Base-by-base conservation (phyloP, 2,797 vertebrate genomes). In the Myotis findleyi region DNA sequence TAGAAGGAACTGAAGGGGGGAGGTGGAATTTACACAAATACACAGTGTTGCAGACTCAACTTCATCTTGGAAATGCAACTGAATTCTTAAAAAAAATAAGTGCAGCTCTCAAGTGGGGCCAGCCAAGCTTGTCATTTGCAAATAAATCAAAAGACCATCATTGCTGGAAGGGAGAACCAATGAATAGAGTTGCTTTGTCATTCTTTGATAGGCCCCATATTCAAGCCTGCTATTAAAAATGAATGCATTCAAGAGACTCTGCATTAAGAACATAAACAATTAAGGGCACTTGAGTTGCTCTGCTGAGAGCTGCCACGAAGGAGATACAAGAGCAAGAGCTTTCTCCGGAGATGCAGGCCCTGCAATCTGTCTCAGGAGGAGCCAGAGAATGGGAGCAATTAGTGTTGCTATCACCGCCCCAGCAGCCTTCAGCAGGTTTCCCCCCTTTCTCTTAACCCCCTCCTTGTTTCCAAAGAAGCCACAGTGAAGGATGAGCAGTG, bases 181-280 rank as follows among this genome's bases (percentile, higher is more conserved):
- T 98, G 97, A 98, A 97, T 98, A 97, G 97, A 97, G 95, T 98
- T 98, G 98, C 98, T 98, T 98, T 98, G 97, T 97, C 97, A 92
- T 98, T 98, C 96, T 98, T 98, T 97, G 98, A 98, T 98, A 97
- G 98, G 98, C 97, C 97, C 85, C 96, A 97, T 97, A 95, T 98
- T 99, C 98, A 97, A 98, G 98, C 97, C 95, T 96, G 98, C 98
- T 98, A 98, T 99, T 99, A 99, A 98, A 99, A 99, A 98, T 99
- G 97, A 98, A 99, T 98, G 98, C 97, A 97, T 98, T 98, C 98
- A 97, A 99, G 98, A 98, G 98, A 97, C 96, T 98, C 97, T 98
- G 98, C 97, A 97, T 98, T 98, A 98, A 98, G 98, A 98, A 98
- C 97, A 98, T 98, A 98, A 98, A 98, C 98, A 98, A 98, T 98